phyloP scores from a whole-genome alignment of 2,888 invertebrate genomes.

The Agelastica alni region DNA sequence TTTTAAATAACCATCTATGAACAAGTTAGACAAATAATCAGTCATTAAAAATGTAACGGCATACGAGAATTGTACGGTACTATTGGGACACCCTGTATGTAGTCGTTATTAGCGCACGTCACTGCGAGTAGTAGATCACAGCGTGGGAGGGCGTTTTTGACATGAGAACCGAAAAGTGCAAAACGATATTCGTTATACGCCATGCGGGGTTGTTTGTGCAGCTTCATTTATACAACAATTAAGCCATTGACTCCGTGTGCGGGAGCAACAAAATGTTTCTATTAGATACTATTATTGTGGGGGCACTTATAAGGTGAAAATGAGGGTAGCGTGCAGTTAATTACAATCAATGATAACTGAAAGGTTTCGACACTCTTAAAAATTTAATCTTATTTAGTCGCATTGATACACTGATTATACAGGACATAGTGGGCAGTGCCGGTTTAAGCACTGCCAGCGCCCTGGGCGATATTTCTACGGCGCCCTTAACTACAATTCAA shows the following conservation, averaged over 20 bases:
- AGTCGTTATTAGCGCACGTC: too few species aligned
- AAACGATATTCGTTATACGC: slow-evolving; percentile 26
- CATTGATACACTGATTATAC: too few species aligned
- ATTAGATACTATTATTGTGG: slow-evolving; percentile 9
- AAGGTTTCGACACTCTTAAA: slow-evolving; percentile 13
- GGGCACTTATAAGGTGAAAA: slow-evolving; percentile 23
- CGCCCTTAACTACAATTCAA: too few species aligned
- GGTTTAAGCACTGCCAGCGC: too few species aligned
- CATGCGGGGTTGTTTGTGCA: slow-evolving; percentile 40
- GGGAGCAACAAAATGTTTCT: not conserved
- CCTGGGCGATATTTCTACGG: too few species aligned
- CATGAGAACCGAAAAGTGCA: slow-evolving; percentile 38
- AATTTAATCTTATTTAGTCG: slow-evolving; percentile 17
- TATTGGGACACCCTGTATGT: too few species aligned
- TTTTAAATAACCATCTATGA: too few species aligned
- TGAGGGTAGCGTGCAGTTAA: slow-evolving; percentile 20
- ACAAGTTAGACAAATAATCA: too few species aligned
- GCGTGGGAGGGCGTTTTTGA: slow-evolving; percentile 15
- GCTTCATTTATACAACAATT: slow-evolving; percentile 28
- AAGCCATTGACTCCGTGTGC: slow-evolving; percentile 5
- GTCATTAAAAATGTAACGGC: too few species aligned
- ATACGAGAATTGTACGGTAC: too few species aligned
- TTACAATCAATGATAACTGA: slow-evolving; percentile 5
- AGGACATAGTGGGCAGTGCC: too few species aligned
- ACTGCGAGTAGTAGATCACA: too few species aligned